Evolutionary conservation across 2,797 vertebrate species (phyloP), one percentile per base, ranked within the genome.

Genomic region (Hylomyscus alleni): DNA sequence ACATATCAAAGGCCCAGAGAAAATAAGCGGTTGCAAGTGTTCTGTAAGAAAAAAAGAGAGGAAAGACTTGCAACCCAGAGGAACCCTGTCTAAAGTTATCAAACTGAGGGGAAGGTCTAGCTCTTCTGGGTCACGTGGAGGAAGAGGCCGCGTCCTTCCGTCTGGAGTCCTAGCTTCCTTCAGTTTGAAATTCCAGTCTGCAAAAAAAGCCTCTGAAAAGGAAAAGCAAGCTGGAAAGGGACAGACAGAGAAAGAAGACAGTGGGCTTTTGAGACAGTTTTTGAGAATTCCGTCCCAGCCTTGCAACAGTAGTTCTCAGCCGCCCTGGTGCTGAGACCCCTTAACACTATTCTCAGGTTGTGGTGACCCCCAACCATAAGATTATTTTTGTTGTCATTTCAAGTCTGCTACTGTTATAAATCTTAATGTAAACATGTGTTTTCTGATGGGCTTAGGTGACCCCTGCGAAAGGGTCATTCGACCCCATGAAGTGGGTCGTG

Each of bases 171-270:
- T 87, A 75, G 62, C 60, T 93, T 96, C 26, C 76, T 34, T 60
- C 72, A 9, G 6, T 78, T 75, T 93, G 88, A 91, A 96, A 91
- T 86, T 44, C 76, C 47, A 91, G 11, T 83, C 54, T 96, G 65
- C 65, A 89, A 58, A 3, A 10, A 5, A 3, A 91, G 78, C 0
- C 50, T 94, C 93, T 91, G 40, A 89, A 73, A 77, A 56, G 34
- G 31, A 81, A 95, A 90, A 69, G 47, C 52, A 56, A 72, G 67
- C 52, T 26, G 31, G 50, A 26, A 34, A 86, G 56, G 44, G 19
- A 22, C 34, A 75, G 4, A 24, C 62, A 54, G 72, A 60, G 26
- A 73, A 60, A 62, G 24, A 60, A 60, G 29, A 83, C 72, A 56
- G 31, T 2, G 0, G 58, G 37, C 24, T 95, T 95, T 88, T 65